Evolutionary conservation across 1,140 invertebrate genomes (phyloP).

Genomic region (Bombus confusus): DNA sequence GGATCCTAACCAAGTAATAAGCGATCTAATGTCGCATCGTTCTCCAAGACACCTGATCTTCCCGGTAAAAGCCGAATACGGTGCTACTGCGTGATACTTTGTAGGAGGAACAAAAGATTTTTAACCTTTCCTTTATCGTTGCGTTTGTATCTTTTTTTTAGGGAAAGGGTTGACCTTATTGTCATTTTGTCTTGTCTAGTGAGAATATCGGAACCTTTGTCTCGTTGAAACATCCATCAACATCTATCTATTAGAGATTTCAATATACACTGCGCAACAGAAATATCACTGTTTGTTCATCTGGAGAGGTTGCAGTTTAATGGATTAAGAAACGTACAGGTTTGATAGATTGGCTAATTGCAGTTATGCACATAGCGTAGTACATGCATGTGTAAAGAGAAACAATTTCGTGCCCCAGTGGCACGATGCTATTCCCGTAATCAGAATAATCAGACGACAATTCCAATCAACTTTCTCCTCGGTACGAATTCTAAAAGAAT

Average conservation of each 20-base stretch:
- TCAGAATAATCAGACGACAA: constrained; percentile 37
- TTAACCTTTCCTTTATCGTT: neutral
- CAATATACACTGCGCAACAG: neutral
- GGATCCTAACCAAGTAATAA: constrained; percentile 27
- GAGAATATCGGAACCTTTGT: neutral
- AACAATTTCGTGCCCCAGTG: constrained; percentile 8
- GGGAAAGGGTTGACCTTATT: neutral
- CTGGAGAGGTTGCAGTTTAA: constrained; percentile 26
- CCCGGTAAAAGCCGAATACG: constrained; percentile 38
- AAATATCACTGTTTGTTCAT: constrained; percentile 6
- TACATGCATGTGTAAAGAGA: constrained; percentile 8
- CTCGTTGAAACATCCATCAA: neutral
- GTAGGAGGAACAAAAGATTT: neutral
- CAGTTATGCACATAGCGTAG: constrained; percentile 4
- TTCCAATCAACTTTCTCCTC: constrained; percentile 39
- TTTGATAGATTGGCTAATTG: constrained; percentile 40
- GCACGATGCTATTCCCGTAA: constrained; percentile 18
- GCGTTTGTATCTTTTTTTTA: neutral
- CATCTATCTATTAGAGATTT: neutral
- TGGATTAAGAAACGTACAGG: constrained; percentile 39
- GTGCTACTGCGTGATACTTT: constrained; percentile 1
- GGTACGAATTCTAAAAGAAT: constrained; percentile 31
- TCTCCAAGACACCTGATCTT: constrained; percentile 25
- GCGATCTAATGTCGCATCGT: neutral
- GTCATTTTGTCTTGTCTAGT: neutral